Percentiles rank a stretch among this genome's conserved stretches.
phyloP scores from a whole-genome alignment of 2,888 invertebrate genomes.

The Beris morrisii region DNA sequence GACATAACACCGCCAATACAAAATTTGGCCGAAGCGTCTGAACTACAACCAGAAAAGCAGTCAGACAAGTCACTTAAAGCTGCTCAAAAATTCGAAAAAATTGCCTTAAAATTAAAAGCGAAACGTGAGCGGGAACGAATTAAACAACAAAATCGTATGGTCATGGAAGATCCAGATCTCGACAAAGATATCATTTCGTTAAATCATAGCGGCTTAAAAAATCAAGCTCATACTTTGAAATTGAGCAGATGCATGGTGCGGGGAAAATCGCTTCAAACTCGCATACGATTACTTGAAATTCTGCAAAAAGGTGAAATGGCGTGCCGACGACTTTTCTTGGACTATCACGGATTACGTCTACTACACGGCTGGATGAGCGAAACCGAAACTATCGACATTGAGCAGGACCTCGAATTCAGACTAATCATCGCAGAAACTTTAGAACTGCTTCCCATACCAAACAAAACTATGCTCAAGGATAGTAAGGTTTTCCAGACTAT shows the following conservation, averaged over 20 bases:
- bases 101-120: constrained; percentile 47
- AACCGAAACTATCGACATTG: constrained; percentile 36
- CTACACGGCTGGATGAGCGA: constrained; percentile 93
- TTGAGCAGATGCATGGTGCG: constrained; percentile 91
- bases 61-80: constrained; percentile 7
- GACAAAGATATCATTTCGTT: constrained; percentile 88
- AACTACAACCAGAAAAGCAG: neutral
- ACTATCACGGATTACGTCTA: constrained; percentile 88
- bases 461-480: constrained; percentile 90
- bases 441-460: constrained; percentile 84
- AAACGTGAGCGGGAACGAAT: constrained; percentile 42
- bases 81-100: constrained; percentile 20
- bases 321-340: constrained; percentile 83
- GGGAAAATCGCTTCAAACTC: constrained; percentile 78
- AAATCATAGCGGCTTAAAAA: constrained; percentile 77
- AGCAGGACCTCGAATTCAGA: constrained; percentile 57
- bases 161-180: constrained; percentile 67
- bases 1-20: no score
- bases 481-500: constrained; percentile 85
- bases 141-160: constrained; percentile 43
- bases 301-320: constrained; percentile 79
- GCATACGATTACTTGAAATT: constrained; percentile 74
- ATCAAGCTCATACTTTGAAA: constrained; percentile 85
- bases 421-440: constrained; percentile 77
- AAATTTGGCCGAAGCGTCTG: neutral